These are phyloP conservation scores for Ursus arctos DNA, from an alignment of 2,113 vertebrate genomes.

Conservation along the genomic window DNA sequence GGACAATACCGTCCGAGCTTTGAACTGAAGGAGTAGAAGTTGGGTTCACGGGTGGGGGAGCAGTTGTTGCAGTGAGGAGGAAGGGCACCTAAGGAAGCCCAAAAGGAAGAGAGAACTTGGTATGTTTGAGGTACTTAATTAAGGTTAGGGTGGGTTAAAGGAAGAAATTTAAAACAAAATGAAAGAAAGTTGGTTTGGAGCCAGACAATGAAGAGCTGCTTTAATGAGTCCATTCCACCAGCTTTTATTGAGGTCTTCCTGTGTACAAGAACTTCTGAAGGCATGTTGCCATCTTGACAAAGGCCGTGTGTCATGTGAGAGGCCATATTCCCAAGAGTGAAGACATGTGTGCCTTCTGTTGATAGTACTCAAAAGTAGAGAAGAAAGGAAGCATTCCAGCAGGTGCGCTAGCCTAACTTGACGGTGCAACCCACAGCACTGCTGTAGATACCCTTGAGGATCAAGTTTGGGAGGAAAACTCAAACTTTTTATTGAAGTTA, in stretches of 20 bases:
- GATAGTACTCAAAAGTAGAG: neutral
- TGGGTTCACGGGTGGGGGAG: neutral
- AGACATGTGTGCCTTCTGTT: neutral
- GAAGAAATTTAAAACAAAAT: neutral
- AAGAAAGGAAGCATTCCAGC: neutral
- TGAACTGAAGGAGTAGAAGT: neutral
- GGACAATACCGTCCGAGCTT: neutral
- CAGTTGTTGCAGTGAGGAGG: neutral
- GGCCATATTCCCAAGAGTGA: neutral
- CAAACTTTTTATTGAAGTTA: conserved; percentile 2
- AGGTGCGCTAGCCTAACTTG: neutral
- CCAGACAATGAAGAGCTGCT: neutral
- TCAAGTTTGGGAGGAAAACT: neutral
- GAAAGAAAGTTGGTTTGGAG: conserved; percentile 10
- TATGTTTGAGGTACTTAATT: neutral
- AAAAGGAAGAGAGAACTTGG: neutral
- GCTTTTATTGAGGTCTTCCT: neutral
- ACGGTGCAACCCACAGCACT: neutral
- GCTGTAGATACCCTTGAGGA: neutral
- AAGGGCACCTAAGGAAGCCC: neutral
- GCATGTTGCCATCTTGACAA: neutral
- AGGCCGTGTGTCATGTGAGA: neutral
- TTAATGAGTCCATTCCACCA: neutral
- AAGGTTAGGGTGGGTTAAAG: neutral
- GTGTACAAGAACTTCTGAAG: neutral